Percentiles rank a stretch among this genome's conserved stretches.
These are phyloP conservation scores for Drosophila trapezifrons DNA, from an alignment of 1,140 invertebrate species.

Conservation along the genomic window DNA sequence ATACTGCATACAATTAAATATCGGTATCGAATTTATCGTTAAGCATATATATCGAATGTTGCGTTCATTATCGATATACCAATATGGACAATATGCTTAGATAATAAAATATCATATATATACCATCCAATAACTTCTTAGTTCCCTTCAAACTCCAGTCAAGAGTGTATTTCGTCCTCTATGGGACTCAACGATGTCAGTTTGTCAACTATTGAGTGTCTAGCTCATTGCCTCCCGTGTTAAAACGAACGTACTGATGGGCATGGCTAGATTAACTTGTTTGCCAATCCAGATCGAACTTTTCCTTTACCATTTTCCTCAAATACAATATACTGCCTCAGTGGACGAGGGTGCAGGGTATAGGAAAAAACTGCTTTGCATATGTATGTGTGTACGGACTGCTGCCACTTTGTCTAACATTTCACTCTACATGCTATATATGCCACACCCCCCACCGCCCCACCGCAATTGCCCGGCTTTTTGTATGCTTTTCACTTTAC, in stretches of 20 bases:
- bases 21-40: not conserved
- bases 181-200: too few species aligned
- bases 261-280: conserved; percentile 10
- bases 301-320: not conserved
- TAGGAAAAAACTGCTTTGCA: conserved; percentile 53
- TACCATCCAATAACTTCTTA: not conserved
- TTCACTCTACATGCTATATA: conserved; percentile 64
- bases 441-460: conserved; percentile 26
- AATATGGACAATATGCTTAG: too few species aligned
- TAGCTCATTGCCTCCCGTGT: not conserved
- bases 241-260: not conserved
- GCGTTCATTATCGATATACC: not conserved
- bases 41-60: too few species aligned
- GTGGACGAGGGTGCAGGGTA: conserved; percentile 2
- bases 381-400: conserved; percentile 47
- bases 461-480: conserved; percentile 65
- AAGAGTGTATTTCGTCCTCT: not conserved
- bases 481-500: conserved; percentile 73
- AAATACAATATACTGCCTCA: conserved; percentile 1
- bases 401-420: conserved; percentile 76
- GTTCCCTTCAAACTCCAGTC: not conserved
- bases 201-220: conserved; percentile 4
- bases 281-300: conserved; percentile 11
- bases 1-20: too few species aligned
- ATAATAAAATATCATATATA: not conserved